A percentile compares a stretch with the other conserved stretches of the same genome.
Conservation (phyloP, 2,888 invertebrate species). For the Pasiphila rectangulata region DNA sequence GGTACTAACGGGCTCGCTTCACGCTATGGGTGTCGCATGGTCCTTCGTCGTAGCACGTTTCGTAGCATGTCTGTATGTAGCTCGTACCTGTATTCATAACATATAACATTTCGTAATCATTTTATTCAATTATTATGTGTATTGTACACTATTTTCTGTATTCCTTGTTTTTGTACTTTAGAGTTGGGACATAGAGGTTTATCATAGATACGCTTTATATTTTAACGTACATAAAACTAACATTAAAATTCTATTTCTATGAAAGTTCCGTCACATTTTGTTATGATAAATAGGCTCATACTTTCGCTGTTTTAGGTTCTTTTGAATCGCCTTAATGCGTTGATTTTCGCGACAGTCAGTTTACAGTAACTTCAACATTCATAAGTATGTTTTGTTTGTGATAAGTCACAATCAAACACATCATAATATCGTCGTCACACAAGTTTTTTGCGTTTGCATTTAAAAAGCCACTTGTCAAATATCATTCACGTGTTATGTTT, state of each 20-base stretch:
- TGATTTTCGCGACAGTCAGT: background rate
- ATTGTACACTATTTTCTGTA: slow-evolving; percentile 6
- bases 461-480: slow-evolving; percentile 4
- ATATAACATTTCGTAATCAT: slow-evolving; percentile 15
- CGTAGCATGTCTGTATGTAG: slow-evolving; percentile 36
- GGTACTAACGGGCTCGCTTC: slow-evolving; percentile 58
- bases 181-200: slow-evolving; percentile 7
- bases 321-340: background rate
- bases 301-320: too few species aligned
- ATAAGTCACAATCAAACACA: background rate
- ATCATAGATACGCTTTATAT: slow-evolving; percentile 17
- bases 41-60: slow-evolving; percentile 35
- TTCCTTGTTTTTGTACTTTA: slow-evolving; percentile 1
- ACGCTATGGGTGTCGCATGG: slow-evolving; percentile 47
- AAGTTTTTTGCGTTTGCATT: slow-evolving; percentile 6
- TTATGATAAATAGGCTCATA: background rate
- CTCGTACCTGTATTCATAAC: slow-evolving; percentile 20
- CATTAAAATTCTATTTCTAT: background rate
- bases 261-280: background rate
- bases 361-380: background rate
- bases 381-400: slow-evolving; percentile 6
- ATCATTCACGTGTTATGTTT: slow-evolving; percentile 16
- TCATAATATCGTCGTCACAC: slow-evolving; percentile 4
- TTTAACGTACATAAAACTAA: background rate
- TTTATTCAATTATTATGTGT: slow-evolving; percentile 6